Base-by-base conservation (phyloP, 2,113 vertebrate genomes). In the Plectropomus leopardus region DNA sequence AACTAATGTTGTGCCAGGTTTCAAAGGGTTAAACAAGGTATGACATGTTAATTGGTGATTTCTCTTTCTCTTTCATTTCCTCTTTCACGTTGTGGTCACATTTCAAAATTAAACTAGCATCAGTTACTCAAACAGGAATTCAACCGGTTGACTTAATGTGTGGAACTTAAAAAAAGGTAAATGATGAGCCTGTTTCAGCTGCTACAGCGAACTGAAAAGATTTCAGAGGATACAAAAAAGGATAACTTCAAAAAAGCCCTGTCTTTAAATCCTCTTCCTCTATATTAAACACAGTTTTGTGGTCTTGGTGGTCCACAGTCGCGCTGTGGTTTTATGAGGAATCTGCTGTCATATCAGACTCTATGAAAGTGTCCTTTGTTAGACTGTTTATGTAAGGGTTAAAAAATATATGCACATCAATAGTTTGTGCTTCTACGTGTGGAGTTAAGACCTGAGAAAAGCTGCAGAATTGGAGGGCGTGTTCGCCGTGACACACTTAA, bases 271-370 rank as follows among this genome's bases (percentile, higher is more conserved):
- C n/a, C 7, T 26, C 1, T 17, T 26, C 23, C 44, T 44, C 3
- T 7, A 21, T 11, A 34, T n/a, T 26, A 28, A 8, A 3, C 28
- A 16, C 5, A 36, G 10, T 32, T 71, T 72, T 47, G 16, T 19
- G 65, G 66, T 34, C 30, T 32, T 36, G 86, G 76, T 83, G 86
- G 77, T 83, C 80, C 24, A 40, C 10, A 40, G 44, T 40, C 13
- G 1, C 48, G 47, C 7, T 51, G 45, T 34, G 58, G 54, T 50
- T 68, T 51, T 17, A 26, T n/a, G 17, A n/a, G 21, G 28, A 40
- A 24, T 17, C 42, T 55, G 34, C 70, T 19, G 55, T 58, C 21
- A 59, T 11, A 70, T 30, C 44, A 36, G 40, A 57, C 30, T 28
- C 34, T 32, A n/a, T 57, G 3, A 55, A 61, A 67, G 30, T 55